A percentile compares a stretch with the other conserved stretches of the same genome.
These are phyloP conservation scores for Rhinatrema bivittatum DNA, from an alignment of 2,797 vertebrate genomes.

Conservation along the genomic window DNA sequence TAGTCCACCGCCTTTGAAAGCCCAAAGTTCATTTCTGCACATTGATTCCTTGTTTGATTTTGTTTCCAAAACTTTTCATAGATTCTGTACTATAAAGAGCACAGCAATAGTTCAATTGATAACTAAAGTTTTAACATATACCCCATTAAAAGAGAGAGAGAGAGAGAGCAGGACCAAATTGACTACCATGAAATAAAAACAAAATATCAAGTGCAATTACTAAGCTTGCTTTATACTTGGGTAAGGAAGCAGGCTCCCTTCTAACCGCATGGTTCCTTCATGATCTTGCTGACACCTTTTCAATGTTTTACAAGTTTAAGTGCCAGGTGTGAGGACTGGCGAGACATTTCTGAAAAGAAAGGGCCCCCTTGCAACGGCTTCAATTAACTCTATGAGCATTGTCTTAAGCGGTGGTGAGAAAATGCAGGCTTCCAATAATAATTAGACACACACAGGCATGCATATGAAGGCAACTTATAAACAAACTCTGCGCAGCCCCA, in stretches of 20 bases:
- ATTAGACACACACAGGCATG: too few relatives aligned
- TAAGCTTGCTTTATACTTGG: slow-evolving; percentile 16
- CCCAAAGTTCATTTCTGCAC: slow-evolving; percentile 42
- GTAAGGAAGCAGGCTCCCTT: slow-evolving; percentile 14
- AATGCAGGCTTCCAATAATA: too few relatives aligned
- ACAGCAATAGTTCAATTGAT: not conserved
- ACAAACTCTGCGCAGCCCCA: too few relatives aligned
- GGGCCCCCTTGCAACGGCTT: too few relatives aligned
- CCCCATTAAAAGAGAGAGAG: not conserved
- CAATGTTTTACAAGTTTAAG: slow-evolving; percentile 12
- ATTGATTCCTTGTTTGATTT: slow-evolving; percentile 35
- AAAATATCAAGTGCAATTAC: not conserved
- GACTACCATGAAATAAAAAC: not conserved
- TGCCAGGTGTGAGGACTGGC: not conserved
- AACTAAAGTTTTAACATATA: not conserved
- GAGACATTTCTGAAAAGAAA: not conserved
- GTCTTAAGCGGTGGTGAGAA: too few relatives aligned
- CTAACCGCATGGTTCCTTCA: slow-evolving; percentile 7
- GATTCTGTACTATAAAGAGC: slow-evolving; percentile 7
- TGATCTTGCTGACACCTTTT: slow-evolving; percentile 22
- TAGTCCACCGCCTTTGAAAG: slow-evolving; percentile 56
- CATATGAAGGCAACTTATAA: too few relatives aligned
- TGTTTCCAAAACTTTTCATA: slow-evolving; percentile 33
- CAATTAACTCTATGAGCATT: too few relatives aligned
- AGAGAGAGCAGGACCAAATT: not conserved